Base-by-base conservation (phyloP, 2,113 vertebrate species). In the Bos indicus region DNA sequence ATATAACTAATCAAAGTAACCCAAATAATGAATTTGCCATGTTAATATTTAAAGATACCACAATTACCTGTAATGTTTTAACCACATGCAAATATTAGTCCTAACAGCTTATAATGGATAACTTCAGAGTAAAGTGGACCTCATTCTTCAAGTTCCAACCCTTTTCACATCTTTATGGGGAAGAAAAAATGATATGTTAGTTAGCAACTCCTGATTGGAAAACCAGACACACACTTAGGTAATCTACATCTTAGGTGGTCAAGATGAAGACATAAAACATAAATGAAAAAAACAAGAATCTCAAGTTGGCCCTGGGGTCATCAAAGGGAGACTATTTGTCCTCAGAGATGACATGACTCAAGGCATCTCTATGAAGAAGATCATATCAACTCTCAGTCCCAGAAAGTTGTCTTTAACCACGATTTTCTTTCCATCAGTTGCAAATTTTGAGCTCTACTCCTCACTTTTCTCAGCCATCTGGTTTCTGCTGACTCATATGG, bases 41-140 rank as follows among this genome's bases (percentile, higher is more conserved):
- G 43, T 95, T 91, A 96, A 95, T 95, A 91, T 94, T 90, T 91
- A 90, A 88, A 84, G 84, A 83, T 59, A 48, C 21, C 52, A 91
- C 26, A 71, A 90, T 90, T 93, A 77, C 25, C 74, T 97, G 2
- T 90, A 74, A 78, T 88, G 21, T 90, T 90, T 93, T 93, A n/a
- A n/a, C 60, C 78, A 87, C 33, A 95, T 91, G 71, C 40, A 95
- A 96, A 96, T 87, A 87, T 81, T 82, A 97, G 10, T 59, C 46
- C 33, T 90, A 91, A 82, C 26, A 77, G 17, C 3, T 85, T 88
- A 46, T 52, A 90, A 81, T 28, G 77, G 81, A 71, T 91, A 86
- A 80, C n/a, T 88, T 94, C 57, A 90, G 7, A 91, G 64, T 52
- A 93, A 88, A 88, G 52, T 85, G 26, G 67, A 78, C 6, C 9